Evolutionary conservation across 2,113 vertebrate genomes (phyloP), one percentile per base, ranked within the genome.

Genomic region (Hemiprocne comata): DNA sequence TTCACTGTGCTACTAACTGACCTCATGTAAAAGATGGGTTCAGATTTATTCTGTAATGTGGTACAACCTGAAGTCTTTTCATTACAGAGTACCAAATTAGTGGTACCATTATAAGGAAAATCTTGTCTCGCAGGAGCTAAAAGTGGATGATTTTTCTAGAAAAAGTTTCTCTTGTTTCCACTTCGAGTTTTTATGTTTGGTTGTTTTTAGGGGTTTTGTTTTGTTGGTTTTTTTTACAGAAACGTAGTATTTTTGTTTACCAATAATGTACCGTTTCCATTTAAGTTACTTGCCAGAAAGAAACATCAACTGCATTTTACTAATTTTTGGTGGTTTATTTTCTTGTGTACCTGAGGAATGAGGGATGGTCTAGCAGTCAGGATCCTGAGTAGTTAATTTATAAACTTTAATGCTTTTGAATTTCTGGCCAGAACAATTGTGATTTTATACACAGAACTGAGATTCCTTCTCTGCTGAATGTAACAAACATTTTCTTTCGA

Each of bases 401-500:
- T 28, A 3, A 83, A 44, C 23, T 62, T 14, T 2, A 0, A 0
- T 18, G 25, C 7, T 36, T 73, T 54, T 40, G 29, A 70, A 77
- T 13, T 64, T 33, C 26, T 53, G 51, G 8, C 42, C 48, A 67
- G 42, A 87, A 20, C 11, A 90, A 61, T 18, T 19, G 12, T 29
- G 36, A 23, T 66, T 73, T 80, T 51, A 3, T 18, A 15, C 36
- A 17, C 14, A 76, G 53, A 40, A 2, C 6, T 60, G 58, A 70
- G 62, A 31, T 60, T 31, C 9, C 9, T 66, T 53, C 51, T 62
- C 7, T 88, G 53, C 65, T 77, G 85, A 57, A 19, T 31, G 5
- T 77, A 40, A 89, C 50, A 38, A 10, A 0, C 0, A 0, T 73
- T 75, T 92, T 40, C 16, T 53, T 51, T 40, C 93, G 12, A 0